Evolutionary conservation across 2,797 vertebrate genomes (phyloP), one percentile per base, ranked within the genome.

Genomic region (Argya squamiceps): DNA sequence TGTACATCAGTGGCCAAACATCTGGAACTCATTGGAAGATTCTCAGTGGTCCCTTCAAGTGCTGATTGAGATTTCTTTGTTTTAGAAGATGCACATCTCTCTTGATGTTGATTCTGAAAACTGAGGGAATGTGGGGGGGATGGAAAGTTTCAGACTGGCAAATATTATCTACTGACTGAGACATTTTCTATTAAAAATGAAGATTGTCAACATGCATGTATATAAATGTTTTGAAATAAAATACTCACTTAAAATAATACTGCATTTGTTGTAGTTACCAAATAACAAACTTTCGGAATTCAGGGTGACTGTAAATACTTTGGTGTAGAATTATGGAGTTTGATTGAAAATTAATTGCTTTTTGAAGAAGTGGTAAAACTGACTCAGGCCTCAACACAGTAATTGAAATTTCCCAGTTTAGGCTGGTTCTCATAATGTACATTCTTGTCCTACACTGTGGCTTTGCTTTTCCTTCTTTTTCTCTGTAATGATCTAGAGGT

Each of bases 11-110:
- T 47, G 62, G 84, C 82, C 88, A 92, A 86, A 88, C 92, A 92
- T 96, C 93, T 97, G 97, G 92, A 92, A 88, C 27, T 82, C 87
- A 39, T 93, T 52, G 32, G 47, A 64, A 81, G 71, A 63, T 82
- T 95, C 93, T 95, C 83, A 88, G 12, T 75, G 63, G 90, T 89
- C 62, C 71, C 52, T 91, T 97, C 86, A 87, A 93, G 34, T 62
- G 89, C 29, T 64, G 76, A 95, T 58, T 74, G 64, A 93, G 56
- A 80, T 74, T 92, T 95, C 56, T 71, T 69, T 79, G 60, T 76
- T 96, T 79, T 84, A 26, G 64, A 83, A 92, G 50, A 89, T 55
- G 74, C 43, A 64, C 44, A 52, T 78, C 92, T 92, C 29, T 64
- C 27, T 82, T 77, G 36, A 76, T 2, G 2, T 78, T 69, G 64